Percentiles rank a stretch among this genome's conserved stretches.
Conservation (phyloP, 2,888 invertebrate species). For the Drosophila dives region DNA sequence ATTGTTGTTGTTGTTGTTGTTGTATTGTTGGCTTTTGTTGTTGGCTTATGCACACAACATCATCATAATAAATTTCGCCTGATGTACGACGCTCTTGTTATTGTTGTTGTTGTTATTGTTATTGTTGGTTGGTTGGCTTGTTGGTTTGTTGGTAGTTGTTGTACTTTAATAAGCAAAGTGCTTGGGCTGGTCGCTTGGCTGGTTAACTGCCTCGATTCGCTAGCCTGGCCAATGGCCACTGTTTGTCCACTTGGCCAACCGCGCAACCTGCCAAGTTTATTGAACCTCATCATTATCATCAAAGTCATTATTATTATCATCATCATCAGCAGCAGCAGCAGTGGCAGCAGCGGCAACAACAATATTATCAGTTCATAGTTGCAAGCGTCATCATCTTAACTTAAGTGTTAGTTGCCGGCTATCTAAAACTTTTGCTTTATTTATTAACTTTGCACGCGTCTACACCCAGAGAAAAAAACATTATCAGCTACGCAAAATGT, state of each 20-base stretch:
- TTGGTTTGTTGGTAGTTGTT: constrained; percentile 49
- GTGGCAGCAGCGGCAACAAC: constrained; percentile 3
- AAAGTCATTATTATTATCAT: constrained; percentile 7
- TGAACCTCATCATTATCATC: constrained; percentile 55
- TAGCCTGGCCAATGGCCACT: constrained; percentile 57
- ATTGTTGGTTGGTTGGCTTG: constrained; percentile 60
- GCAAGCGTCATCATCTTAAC: constrained; percentile 53
- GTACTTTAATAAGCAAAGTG: constrained; percentile 80
- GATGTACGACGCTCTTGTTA: constrained; percentile 60
- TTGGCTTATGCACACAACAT: constrained; percentile 73
- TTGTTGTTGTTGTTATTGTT: constrained; percentile 16
- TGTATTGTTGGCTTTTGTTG: constrained; percentile 41
- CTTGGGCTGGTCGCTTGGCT: constrained; percentile 77
- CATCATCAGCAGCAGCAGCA: constrained; percentile 8
- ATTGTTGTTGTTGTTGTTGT: constrained; percentile 34
- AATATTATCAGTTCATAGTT: constrained; percentile 24
- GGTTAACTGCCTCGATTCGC: constrained; percentile 48
- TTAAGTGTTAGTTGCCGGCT: constrained; percentile 64
- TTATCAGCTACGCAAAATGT: not conserved
- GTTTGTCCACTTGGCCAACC: constrained; percentile 65
- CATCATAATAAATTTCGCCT: constrained; percentile 78
- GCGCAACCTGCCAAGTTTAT: constrained; percentile 67
- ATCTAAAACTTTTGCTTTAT: constrained; percentile 61
- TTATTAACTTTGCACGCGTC: constrained; percentile 58
- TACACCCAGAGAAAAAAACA: not conserved